Evolutionary conservation across 2,888 invertebrate genomes (phyloP), one percentile per base, ranked within the genome.

Genomic region (Quadroppia sp.): DNA sequence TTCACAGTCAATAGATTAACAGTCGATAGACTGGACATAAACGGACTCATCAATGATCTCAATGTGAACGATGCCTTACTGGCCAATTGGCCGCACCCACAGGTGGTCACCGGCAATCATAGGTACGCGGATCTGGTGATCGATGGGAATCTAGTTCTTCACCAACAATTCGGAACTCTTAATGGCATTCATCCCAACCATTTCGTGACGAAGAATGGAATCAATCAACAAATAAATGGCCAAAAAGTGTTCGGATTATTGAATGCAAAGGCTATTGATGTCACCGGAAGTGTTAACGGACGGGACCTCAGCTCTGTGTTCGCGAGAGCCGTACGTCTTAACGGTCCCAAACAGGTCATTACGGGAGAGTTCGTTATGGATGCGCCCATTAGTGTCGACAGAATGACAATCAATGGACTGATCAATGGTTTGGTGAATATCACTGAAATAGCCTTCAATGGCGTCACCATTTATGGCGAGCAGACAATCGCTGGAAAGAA

Each of bases 351-450:
- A 48, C 69, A 74, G 32, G 42, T 69, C 4, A 74, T 75, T 71
- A 64, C 40, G 9, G 75, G 75, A 30, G n/a, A 40, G n/a, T 40
- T 40, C 40, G 30, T 42, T 32, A 70, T 75, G 74, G 50, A 74
- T 40, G 20, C 48, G 1, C 76, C 74, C 20, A 45, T 72, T n/a
- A 20, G 30, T 20, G 56, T 56, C 30, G 45, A 32, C 9, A n/a
- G 48, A 28, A 61, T 72, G 36, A 25, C 53, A 36, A 32, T 72
- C 40, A 69, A 45, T 17, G 59, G 72, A 36, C 59, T 72, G 1
- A 72, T 72, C 53, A 72, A 72, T 59, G 20, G 40, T n/a, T n/a
- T 28, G 56, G 72, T 72, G 28, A 72, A 72, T 56, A 20, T 72
- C 17, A n/a, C 53, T 15, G 42, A 72, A 56, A n/a, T 53, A 9